Evolutionary conservation across 2,888 invertebrate species (phyloP).

Genomic region (Lycaena phlaeas): DNA sequence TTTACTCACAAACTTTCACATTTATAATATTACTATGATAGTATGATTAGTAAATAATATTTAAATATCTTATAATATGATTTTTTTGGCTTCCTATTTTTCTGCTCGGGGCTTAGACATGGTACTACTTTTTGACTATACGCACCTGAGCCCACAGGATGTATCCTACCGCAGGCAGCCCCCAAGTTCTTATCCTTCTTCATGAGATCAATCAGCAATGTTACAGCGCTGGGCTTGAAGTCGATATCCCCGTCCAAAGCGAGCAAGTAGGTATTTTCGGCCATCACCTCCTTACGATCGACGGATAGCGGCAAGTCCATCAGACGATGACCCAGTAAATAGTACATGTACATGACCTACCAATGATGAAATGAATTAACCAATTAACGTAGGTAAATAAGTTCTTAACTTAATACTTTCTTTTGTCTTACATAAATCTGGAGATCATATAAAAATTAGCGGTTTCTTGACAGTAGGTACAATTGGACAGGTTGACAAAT

Average conservation of each 20-base stretch:
- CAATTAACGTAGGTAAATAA: background rate
- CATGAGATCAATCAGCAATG: conserved; percentile 87
- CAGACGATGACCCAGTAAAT: conserved; percentile 85
- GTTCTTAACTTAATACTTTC: no score
- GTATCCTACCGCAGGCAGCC: conserved; percentile 92
- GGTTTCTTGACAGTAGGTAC: no score
- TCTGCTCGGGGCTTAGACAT: no score
- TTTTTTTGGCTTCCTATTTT: no score
- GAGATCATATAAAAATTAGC: no score
- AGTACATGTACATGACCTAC: conserved; percentile 94
- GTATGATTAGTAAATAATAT: no score
- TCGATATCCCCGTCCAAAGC: conserved; percentile 93
- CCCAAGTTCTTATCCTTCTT: conserved; percentile 86
- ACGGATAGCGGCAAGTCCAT: conserved; percentile 77
- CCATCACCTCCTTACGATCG: conserved; percentile 76
- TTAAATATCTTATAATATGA: no score
- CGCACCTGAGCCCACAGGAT: conserved; percentile 83
- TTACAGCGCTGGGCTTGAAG: conserved; percentile 86
- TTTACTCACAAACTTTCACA: no score
- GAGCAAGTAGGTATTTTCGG: conserved; percentile 87
- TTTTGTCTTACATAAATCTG: no score
- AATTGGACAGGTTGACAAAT: no score
- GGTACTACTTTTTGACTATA: no score
- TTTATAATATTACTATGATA: no score
- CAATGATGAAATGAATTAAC: background rate